phyloP scores from a whole-genome alignment of 2,113 vertebrate genomes.

The Macroglossus sobrinus region DNA sequence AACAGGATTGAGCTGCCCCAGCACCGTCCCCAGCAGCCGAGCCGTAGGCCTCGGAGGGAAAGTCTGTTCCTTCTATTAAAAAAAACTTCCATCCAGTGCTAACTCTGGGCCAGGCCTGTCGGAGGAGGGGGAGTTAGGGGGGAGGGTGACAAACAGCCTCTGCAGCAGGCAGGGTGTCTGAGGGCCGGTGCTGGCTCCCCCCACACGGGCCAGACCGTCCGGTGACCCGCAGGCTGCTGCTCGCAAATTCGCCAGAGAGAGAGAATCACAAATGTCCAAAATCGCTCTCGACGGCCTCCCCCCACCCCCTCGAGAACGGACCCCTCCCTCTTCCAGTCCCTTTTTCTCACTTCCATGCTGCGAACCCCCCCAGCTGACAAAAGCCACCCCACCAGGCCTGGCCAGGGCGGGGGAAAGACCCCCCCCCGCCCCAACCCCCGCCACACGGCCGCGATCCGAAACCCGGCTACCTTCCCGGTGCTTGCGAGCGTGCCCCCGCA shows the following conservation, averaged over 20 bases:
- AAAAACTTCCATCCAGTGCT: neutral
- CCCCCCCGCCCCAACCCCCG: neutral
- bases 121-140: too few relatives aligned
- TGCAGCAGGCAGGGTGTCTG: rapidly evolving
- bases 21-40: rapidly evolving
- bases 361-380: neutral
- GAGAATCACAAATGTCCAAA: neutral
- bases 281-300: rapidly evolving
- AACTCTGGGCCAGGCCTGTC: neutral
- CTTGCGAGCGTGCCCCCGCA: rapidly evolving
- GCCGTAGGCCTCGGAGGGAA: neutral
- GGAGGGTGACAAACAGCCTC: neutral
- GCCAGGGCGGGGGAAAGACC: neutral
- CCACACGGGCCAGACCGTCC: neutral
- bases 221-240: neutral
- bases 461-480: neutral
- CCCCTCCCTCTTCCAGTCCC: neutral
- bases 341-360: neutral
- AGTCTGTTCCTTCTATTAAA: neutral
- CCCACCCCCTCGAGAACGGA: rapidly evolving
- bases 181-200: rapidly evolving
- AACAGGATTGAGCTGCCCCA: rapidly evolving
- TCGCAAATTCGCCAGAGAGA: neutral
- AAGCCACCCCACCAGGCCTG: neutral
- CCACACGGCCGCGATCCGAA: rapidly evolving